Evolutionary conservation across 2,888 invertebrate species (phyloP).

Genomic region (Clistopyga incitator): DNA sequence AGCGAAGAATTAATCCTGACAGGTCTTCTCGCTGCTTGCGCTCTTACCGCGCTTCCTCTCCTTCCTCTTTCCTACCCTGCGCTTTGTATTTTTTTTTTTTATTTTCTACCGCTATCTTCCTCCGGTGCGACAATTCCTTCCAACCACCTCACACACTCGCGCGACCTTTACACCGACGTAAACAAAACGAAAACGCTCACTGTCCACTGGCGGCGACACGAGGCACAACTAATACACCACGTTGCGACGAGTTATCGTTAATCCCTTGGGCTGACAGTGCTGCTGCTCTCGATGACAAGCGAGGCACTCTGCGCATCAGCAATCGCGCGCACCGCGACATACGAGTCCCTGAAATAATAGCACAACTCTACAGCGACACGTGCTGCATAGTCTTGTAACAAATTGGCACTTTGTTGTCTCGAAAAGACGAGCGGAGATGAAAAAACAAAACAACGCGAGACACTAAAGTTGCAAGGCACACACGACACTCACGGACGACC

Average conservation of each 20-base stretch:
- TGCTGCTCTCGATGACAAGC: not conserved
- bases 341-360: slow-evolving; percentile 6
- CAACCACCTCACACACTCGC: slow-evolving; percentile 3
- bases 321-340: not conserved
- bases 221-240: slow-evolving; percentile 1
- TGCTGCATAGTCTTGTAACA: not conserved
- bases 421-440: not conserved
- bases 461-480: not conserved
- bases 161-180: not conserved
- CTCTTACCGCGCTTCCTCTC: slow-evolving; percentile 10
- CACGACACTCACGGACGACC: not conserved
- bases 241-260: not conserved
- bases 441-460: not conserved
- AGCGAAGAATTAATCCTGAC: slow-evolving; percentile 69
- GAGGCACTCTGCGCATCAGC: not conserved
- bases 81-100: not conserved
- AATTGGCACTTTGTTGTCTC: not conserved
- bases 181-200: slow-evolving; percentile 10
- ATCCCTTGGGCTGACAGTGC: slow-evolving; percentile 4
- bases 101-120: not conserved
- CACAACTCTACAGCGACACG: not conserved
- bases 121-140: not conserved
- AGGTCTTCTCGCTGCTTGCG: slow-evolving; percentile 33
- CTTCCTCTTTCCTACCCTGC: no score
- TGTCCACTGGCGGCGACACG: slow-evolving; percentile 17